Evolutionary conservation across 2,113 vertebrate genomes (phyloP).

Genomic region (Siniperca chuatsi): DNA sequence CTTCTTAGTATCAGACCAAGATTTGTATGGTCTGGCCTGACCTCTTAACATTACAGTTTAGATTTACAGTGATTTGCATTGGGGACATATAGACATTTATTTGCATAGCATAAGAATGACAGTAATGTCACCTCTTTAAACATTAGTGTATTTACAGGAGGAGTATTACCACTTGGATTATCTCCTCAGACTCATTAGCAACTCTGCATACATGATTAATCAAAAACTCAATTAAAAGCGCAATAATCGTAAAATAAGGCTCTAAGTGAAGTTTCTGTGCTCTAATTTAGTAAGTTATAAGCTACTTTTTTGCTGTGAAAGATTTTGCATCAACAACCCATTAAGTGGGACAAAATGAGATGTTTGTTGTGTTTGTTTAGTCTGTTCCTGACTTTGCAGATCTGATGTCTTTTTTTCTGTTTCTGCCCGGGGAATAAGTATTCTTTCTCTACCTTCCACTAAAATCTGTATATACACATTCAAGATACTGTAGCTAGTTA

Average conservation of each 20-base stretch:
- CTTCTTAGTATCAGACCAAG: conserved; percentile 7
- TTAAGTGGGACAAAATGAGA: not conserved
- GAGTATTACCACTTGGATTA: not conserved
- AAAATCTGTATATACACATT: too few species aligned
- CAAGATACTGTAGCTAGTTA: too few species aligned
- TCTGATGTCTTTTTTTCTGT: not conserved
- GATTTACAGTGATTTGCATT: not conserved
- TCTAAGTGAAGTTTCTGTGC: not conserved
- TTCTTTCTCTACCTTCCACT: not conserved
- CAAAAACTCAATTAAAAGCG: not conserved
- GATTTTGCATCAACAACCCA: not conserved
- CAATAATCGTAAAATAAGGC: too few species aligned
- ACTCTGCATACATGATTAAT: not conserved
- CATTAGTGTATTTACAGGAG: not conserved
- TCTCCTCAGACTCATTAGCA: not conserved
- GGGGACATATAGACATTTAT: not conserved
- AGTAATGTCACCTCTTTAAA: not conserved
- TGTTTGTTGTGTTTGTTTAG: not conserved
- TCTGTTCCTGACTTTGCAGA: not conserved
- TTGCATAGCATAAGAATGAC: not conserved
- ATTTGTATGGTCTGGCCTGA: not conserved
- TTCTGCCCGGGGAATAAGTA: not conserved
- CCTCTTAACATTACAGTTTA: not conserved
- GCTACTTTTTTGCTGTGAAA: not conserved
- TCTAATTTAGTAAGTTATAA: not conserved